phyloP scores from a whole-genome alignment of 2,888 invertebrate species.

The Oligia strigilis region DNA sequence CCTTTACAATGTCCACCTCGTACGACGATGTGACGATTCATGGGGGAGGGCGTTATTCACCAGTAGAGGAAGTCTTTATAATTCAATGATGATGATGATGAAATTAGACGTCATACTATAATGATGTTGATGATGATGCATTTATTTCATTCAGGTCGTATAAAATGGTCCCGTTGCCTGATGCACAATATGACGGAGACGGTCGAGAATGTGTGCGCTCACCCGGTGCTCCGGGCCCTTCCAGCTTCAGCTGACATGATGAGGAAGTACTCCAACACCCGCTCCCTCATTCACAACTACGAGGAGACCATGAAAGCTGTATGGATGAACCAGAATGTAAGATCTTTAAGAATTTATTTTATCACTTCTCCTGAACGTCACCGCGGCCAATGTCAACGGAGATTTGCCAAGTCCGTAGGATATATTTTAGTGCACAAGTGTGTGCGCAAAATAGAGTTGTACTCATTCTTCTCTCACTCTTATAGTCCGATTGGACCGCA shows the following conservation, averaged over 20 bases:
- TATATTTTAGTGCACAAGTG: not conserved
- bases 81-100: not conserved
- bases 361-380: not conserved
- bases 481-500: too few species aligned
- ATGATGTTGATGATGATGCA: not conserved
- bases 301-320: slow-evolving; percentile 95
- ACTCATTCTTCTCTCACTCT: not conserved
- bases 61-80: not conserved
- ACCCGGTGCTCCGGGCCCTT: slow-evolving; percentile 93
- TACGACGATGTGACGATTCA: not conserved
- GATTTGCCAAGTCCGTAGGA: not conserved
- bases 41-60: not conserved
- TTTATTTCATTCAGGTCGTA: slow-evolving; percentile 88
- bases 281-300: slow-evolving; percentile 93
- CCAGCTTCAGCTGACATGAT: slow-evolving; percentile 94
- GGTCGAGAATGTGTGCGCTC: slow-evolving; percentile 94
- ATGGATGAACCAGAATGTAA: slow-evolving; percentile 96
- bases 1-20: not conserved
- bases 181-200: slow-evolving; percentile 95
- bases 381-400: not conserved
- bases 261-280: slow-evolving; percentile 94
- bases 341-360: slow-evolving; percentile 44
- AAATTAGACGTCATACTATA: not conserved
- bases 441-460: not conserved
- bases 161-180: slow-evolving; percentile 95